Conservation (phyloP, 23 tunicate species). For the Pegea sp. region DNA sequence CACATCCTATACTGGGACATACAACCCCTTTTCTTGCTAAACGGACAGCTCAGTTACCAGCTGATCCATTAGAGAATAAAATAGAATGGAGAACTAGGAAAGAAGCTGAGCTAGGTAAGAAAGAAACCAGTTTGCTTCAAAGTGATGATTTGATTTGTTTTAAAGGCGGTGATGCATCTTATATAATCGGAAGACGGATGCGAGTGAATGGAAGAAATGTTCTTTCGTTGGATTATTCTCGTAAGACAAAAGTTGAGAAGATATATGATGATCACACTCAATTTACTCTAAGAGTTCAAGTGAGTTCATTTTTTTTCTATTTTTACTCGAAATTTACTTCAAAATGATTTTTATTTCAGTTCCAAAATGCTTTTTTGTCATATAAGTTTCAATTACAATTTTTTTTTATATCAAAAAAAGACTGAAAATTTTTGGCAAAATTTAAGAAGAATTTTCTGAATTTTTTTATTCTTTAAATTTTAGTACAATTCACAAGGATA, state of each 20-base stretch:
- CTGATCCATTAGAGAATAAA: slow-evolving; percentile 66
- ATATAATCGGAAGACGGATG: slow-evolving; percentile 74
- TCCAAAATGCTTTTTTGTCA: too few species aligned
- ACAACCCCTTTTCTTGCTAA: slow-evolving; percentile 77
- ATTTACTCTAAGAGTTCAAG: slow-evolving; percentile 58
- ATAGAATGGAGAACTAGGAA: slow-evolving; percentile 82
- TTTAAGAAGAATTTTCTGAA: too few species aligned
- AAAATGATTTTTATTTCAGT: too few species aligned
- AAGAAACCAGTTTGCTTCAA: background rate
- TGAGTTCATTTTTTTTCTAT: slow-evolving; percentile 3
- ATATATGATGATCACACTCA: slow-evolving; percentile 89
- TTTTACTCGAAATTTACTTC: too few species aligned
- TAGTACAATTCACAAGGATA: slow-evolving; percentile 58
- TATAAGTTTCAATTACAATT: too few species aligned
- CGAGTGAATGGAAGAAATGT: slow-evolving; percentile 76
- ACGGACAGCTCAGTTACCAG: slow-evolving; percentile 57
- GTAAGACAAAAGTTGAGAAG: slow-evolving; percentile 43
- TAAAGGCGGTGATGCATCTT: too few species aligned
- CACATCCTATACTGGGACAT: slow-evolving; percentile 49
- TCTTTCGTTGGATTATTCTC: slow-evolving; percentile 72
- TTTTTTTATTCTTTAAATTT: too few species aligned
- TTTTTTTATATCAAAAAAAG: too few species aligned
- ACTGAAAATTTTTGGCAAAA: too few species aligned
- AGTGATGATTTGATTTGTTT: background rate
- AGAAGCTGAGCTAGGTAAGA: slow-evolving; percentile 43